phyloP scores from a whole-genome alignment of 2,888 invertebrate species.

The Trichopria drosophilae region DNA sequence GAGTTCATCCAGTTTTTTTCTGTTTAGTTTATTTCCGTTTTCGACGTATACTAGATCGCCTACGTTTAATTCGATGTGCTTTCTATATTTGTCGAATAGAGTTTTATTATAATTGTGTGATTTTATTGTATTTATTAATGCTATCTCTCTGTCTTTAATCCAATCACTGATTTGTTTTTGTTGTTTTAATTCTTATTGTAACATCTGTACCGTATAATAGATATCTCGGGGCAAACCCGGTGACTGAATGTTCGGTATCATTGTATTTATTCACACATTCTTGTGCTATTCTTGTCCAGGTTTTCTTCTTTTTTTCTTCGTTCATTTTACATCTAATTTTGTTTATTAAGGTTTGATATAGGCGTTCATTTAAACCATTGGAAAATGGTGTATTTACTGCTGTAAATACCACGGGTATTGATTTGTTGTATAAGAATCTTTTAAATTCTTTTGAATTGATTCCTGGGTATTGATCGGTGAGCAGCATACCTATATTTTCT shows the following conservation, averaged over 20 bases:
- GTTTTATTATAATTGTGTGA: constrained; percentile 42
- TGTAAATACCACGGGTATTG: constrained; percentile 20
- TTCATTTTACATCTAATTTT: constrained; percentile 31
- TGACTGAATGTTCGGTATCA: constrained; percentile 40
- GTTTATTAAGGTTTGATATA: constrained; percentile 26
- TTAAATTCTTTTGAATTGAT: constrained; percentile 28
- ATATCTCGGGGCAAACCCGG: constrained; percentile 39
- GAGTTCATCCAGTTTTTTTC: constrained; percentile 44
- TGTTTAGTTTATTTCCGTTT: constrained; percentile 44
- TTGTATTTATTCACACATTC: constrained; percentile 40
- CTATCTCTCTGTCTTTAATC: constrained; percentile 37
- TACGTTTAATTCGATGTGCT: constrained; percentile 39
- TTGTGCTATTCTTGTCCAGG: constrained; percentile 27
- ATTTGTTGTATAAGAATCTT: constrained; percentile 14
- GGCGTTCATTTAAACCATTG: constrained; percentile 17
- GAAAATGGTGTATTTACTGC: constrained; percentile 19
- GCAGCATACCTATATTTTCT: constrained; percentile 16
- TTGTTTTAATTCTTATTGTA: constrained; percentile 32
- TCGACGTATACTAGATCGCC: constrained; percentile 45
- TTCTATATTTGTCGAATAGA: constrained; percentile 40
- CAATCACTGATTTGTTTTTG: constrained; percentile 19
- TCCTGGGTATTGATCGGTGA: constrained; percentile 27
- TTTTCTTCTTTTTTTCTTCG: constrained; percentile 18
- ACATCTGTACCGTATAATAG: constrained; percentile 38
- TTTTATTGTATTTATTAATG: constrained; percentile 38